Percentiles rank a stretch among this genome's conserved stretches.
These are phyloP conservation scores for Sebastes hopkinsi DNA, from an alignment of 2,797 vertebrate species.

Conservation along the genomic window DNA sequence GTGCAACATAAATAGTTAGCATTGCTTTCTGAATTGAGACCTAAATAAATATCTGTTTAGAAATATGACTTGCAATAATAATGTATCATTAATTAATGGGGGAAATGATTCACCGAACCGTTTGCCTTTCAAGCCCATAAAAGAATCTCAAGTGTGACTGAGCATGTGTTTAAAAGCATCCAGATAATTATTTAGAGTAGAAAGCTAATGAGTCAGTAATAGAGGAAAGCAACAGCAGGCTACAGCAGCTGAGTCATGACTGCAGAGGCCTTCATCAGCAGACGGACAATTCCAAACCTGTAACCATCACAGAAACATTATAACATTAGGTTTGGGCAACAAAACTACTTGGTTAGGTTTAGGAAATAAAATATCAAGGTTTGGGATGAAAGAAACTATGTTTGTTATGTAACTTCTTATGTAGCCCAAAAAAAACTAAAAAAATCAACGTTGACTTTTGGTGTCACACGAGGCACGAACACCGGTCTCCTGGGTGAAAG, in stretches of 20 bases:
- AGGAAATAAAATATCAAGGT: too few species aligned
- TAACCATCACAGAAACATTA: not conserved
- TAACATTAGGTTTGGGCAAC: too few species aligned
- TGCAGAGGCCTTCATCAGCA: not conserved
- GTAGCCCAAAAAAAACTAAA: too few species aligned
- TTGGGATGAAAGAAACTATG: too few species aligned
- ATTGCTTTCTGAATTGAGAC: not conserved
- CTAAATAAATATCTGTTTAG: not conserved
- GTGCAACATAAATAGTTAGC: not conserved
- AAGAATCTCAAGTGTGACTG: not conserved
- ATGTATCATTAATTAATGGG: not conserved
- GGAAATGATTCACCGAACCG: not conserved
- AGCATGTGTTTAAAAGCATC: not conserved
- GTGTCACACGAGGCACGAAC: too few species aligned
- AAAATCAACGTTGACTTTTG: too few species aligned
- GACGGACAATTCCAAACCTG: constrained; percentile 10
- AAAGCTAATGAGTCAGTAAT: constrained; percentile 4
- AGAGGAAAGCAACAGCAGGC: not conserved
- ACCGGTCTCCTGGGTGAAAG: too few species aligned
- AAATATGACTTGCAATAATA: not conserved
- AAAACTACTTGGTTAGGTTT: too few species aligned
- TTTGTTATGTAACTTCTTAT: too few species aligned
- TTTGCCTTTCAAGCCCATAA: not conserved
- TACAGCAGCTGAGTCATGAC: not conserved
- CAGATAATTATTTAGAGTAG: not conserved